phyloP scores from a whole-genome alignment of 2,888 invertebrate species.

The Erebia epiphron region DNA sequence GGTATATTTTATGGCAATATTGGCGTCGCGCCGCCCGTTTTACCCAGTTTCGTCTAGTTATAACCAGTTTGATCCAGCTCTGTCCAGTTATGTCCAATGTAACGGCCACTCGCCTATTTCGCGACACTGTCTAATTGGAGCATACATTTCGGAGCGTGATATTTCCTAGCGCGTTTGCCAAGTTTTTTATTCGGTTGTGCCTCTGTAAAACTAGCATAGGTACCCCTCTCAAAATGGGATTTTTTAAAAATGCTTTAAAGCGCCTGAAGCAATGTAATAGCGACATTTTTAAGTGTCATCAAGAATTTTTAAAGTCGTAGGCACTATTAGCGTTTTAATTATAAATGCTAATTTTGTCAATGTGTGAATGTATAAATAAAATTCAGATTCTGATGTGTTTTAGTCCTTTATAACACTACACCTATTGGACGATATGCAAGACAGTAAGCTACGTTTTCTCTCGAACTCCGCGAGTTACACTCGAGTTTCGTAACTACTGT shows the following conservation, averaged over 20 bases:
- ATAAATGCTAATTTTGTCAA: background rate
- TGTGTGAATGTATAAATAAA: too few species aligned
- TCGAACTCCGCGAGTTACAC: too few species aligned
- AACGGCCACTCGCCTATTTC: background rate
- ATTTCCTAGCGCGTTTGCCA: slow-evolving; percentile 2
- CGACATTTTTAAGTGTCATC: background rate
- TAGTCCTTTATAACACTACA: too few species aligned
- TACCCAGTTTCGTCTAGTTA: slow-evolving; percentile 10
- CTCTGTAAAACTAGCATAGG: background rate
- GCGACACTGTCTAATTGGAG: slow-evolving; percentile 11
- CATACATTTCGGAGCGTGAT: slow-evolving; percentile 4
- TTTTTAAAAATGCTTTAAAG: background rate
- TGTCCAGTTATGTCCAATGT: slow-evolving; percentile 8
- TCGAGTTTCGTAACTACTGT: too few species aligned
- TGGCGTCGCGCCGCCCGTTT: slow-evolving; percentile 4
- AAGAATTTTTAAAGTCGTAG: background rate
- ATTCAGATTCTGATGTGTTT: too few species aligned
- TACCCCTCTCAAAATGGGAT: background rate
- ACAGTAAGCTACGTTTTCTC: too few species aligned
- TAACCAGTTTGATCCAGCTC: slow-evolving; percentile 9
- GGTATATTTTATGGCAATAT: slow-evolving; percentile 21
- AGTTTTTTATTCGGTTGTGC: background rate
- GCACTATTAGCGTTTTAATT: background rate
- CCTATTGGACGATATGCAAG: too few species aligned
- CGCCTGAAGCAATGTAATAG: background rate